Evolutionary conservation across 2,888 invertebrate species (phyloP).

Genomic region (Mythimna pallens): DNA sequence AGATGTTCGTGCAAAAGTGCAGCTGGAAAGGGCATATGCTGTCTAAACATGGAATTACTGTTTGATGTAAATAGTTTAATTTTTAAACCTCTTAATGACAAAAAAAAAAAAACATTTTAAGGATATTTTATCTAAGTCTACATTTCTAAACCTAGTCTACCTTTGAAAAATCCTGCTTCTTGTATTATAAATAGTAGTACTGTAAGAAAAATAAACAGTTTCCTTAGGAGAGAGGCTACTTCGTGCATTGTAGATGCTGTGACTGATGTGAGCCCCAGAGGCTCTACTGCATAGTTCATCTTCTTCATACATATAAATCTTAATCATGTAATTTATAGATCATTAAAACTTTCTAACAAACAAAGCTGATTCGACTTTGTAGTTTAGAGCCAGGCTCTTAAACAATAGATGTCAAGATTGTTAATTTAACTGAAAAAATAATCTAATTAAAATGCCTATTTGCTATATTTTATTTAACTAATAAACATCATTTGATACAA

Average conservation of each 20-base stretch:
- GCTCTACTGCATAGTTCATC: neutral
- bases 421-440: neutral
- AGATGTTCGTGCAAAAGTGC: slow-evolving; percentile 73
- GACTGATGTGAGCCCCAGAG: neutral
- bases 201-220: neutral
- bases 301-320: neutral
- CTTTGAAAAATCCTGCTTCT: neutral
- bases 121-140: no score
- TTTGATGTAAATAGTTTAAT: slow-evolving; percentile 19
- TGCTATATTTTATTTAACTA: neutral
- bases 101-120: no score
- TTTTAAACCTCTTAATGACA: neutral
- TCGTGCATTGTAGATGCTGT: neutral
- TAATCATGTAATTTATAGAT: neutral
- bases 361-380: neutral
- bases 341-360: neutral
- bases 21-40: slow-evolving; percentile 81
- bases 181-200: neutral
- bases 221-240: neutral
- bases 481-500: neutral
- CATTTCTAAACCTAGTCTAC: no score
- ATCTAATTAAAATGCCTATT: neutral
- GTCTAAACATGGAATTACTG: slow-evolving; percentile 66
- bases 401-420: no score
- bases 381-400: neutral